Evolutionary conservation across 2,113 vertebrate genomes (phyloP).

Genomic region (Psittacus erithacus): DNA sequence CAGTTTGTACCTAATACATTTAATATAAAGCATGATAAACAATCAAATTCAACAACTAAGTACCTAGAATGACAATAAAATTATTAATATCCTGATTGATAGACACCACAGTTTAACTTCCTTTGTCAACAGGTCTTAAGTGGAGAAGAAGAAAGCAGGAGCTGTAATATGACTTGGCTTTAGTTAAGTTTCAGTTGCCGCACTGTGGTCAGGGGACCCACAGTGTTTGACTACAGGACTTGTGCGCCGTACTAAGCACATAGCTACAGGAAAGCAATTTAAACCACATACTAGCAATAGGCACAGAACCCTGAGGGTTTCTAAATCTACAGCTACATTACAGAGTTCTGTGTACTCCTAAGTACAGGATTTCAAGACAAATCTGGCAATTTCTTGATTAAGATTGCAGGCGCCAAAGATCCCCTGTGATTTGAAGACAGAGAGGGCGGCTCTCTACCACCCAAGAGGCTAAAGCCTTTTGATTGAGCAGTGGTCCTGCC

Average conservation of each 20-base stretch:
- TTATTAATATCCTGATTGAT: not conserved
- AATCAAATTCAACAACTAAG: not conserved
- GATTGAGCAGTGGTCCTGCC: not conserved
- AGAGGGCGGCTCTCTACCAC: not conserved
- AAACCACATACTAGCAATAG: not conserved
- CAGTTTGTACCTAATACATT: not conserved
- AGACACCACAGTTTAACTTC: not conserved
- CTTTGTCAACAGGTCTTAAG: not conserved
- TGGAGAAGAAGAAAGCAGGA: not conserved
- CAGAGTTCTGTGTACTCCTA: not conserved
- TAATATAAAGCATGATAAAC: not conserved
- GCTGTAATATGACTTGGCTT: not conserved
- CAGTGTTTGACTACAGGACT: not conserved
- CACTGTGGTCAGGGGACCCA: not conserved
- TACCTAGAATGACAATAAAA: not conserved
- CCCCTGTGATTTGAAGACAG: rapidly evolving
- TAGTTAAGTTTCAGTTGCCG: not conserved
- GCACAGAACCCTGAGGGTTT: not conserved
- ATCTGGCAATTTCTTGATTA: not conserved
- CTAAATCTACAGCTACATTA: not conserved
- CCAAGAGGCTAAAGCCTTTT: not conserved
- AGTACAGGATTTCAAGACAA: not conserved
- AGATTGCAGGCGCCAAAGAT: not conserved
- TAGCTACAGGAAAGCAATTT: not conserved
- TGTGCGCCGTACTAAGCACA: not conserved